Evolutionary conservation across 2,797 vertebrate species (phyloP).

Genomic region (Sardinella longiceps): DNA sequence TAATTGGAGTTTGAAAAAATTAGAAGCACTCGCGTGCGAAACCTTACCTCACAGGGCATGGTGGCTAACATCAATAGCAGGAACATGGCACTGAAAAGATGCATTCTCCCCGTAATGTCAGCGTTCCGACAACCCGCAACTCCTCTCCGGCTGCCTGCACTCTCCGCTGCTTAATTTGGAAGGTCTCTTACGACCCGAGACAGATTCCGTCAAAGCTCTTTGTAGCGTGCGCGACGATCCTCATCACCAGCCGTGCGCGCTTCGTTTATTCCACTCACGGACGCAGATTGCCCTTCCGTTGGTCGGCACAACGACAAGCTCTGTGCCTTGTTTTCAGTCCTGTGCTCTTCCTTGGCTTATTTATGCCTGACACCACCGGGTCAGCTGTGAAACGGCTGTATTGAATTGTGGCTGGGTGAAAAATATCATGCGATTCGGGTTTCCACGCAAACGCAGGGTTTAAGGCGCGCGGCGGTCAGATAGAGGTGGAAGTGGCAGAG

Average conservation of each 20-base stretch:
- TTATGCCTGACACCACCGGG: slow-evolving; percentile 48
- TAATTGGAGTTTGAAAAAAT: neutral
- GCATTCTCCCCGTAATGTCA: slow-evolving; percentile 77
- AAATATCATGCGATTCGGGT: neutral
- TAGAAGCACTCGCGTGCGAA: slow-evolving; percentile 29
- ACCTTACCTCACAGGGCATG: slow-evolving; percentile 74
- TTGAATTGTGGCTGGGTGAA: slow-evolving; percentile 13
- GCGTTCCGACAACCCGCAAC: slow-evolving; percentile 62
- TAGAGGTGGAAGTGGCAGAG: slow-evolving; percentile 59
- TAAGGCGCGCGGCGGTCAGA: slow-evolving; percentile 9
- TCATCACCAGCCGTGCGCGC: slow-evolving; percentile 71
- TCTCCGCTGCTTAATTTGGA: slow-evolving; percentile 57
- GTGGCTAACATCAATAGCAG: slow-evolving; percentile 80
- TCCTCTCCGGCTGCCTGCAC: slow-evolving; percentile 46
- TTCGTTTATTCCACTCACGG: slow-evolving; percentile 55
- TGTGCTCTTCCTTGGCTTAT: slow-evolving; percentile 1
- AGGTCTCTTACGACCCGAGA: slow-evolving; percentile 69
- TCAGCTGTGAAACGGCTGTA: slow-evolving; percentile 36
- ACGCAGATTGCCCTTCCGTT: slow-evolving; percentile 64
- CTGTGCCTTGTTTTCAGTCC: slow-evolving; percentile 42
- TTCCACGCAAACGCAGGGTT: slow-evolving; percentile 29
- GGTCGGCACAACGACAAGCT: slow-evolving; percentile 56
- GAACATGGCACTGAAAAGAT: slow-evolving; percentile 84
- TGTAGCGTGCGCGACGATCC: slow-evolving; percentile 72
- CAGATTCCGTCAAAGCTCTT: slow-evolving; percentile 68